phyloP scores from a whole-genome alignment of 2,888 invertebrate genomes.

The Elmis aenea region DNA sequence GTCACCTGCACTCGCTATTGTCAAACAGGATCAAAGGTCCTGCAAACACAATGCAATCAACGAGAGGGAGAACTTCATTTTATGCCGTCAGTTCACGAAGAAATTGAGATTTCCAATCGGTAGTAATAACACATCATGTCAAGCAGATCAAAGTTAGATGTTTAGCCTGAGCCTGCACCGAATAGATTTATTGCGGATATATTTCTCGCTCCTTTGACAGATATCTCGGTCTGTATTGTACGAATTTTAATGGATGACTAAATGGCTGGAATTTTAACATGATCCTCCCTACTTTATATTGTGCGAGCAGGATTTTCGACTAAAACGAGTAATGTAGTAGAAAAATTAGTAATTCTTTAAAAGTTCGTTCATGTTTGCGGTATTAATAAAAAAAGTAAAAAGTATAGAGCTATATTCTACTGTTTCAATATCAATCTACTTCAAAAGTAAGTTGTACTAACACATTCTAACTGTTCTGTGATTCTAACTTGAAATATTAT shows the following conservation, averaged over 20 bases:
- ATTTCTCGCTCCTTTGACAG: slow-evolving; percentile 20
- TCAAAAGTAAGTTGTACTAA: no score
- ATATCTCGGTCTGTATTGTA: slow-evolving; percentile 14
- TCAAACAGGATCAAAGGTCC: slow-evolving; percentile 24
- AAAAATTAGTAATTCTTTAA: no score
- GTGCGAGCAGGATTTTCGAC: no score
- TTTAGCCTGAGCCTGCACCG: slow-evolving; percentile 8
- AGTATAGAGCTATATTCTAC: no score
- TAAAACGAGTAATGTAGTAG: no score
- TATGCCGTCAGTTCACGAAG: slow-evolving; percentile 12
- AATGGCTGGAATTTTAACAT: slow-evolving; percentile 20
- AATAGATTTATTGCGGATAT: slow-evolving; percentile 18
- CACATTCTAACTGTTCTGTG: no score
- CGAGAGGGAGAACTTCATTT: slow-evolving; percentile 18
- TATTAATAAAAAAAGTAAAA: no score
- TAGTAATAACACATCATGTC: slow-evolving; percentile 22
- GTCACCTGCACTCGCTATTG: slow-evolving; percentile 24
- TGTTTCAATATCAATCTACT: no score
- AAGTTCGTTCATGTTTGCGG: no score
- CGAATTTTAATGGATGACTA: slow-evolving; percentile 17
- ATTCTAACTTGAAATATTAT: no score
- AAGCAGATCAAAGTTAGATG: slow-evolving; percentile 3
- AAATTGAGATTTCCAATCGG: slow-evolving; percentile 21
- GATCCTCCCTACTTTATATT: no score
- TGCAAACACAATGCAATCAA: slow-evolving; percentile 18